Conservation (phyloP, 2,888 invertebrate genomes). For the Philaethria dido region DNA sequence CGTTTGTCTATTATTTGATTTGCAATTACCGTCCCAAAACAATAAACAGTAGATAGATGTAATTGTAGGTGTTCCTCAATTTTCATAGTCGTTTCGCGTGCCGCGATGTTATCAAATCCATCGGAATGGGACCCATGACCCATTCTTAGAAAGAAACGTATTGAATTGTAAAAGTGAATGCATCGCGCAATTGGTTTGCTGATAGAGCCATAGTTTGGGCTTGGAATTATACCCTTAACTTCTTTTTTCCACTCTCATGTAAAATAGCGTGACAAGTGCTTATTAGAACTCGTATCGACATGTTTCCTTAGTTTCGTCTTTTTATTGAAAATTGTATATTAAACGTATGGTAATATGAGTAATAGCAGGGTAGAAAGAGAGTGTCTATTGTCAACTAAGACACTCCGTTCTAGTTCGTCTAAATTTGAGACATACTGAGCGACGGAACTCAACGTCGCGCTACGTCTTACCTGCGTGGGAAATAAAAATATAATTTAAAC, state of each 20-base stretch:
- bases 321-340: too few species aligned
- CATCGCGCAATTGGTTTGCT: constrained; percentile 24
- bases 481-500: too few species aligned
- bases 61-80: constrained; percentile 61
- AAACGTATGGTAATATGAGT: too few species aligned
- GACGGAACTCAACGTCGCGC: too few species aligned
- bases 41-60: constrained; percentile 36
- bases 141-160: constrained; percentile 31
- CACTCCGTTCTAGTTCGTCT: too few species aligned
- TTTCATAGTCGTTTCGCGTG: constrained; percentile 68
- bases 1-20: constrained; percentile 30
- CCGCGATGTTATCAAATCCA: constrained; percentile 46
- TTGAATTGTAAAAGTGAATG: constrained; percentile 33
- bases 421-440: too few species aligned
- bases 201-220: constrained; percentile 8
- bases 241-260: neutral
- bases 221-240: neutral
- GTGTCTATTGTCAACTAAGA: too few species aligned
- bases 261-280: neutral
- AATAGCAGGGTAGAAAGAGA: too few species aligned
- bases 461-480: too few species aligned
- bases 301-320: too few species aligned
- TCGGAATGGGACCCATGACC: constrained; percentile 32
- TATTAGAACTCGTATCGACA: too few species aligned
- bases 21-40: constrained; percentile 37